These are phyloP conservation scores for Callinectes sapidus DNA, from an alignment of 2,888 invertebrate genomes.

Conservation along the genomic window DNA sequence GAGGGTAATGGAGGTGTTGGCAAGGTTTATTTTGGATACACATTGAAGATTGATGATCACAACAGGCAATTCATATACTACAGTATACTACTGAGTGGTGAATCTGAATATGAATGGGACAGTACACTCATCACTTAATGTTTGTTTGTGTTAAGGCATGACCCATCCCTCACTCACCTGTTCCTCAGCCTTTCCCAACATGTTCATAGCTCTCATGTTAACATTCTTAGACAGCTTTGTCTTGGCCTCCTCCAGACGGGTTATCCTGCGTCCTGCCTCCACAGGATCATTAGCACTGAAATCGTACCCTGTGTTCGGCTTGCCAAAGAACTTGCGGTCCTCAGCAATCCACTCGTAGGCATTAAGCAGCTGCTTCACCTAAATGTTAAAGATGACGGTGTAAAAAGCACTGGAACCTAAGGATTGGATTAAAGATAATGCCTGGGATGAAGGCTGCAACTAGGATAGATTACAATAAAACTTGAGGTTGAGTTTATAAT, in stretches of 20 bases:
- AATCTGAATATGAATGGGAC: no score
- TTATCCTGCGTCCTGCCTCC: constrained; percentile 79
- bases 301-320: constrained; percentile 75
- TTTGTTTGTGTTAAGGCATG: no score
- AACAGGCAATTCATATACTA: no score
- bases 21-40: no score
- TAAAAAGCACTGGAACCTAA: neutral
- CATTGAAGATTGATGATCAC: no score
- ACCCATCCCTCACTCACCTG: constrained; percentile 78
- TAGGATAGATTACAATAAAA: no score
- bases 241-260: constrained; percentile 80
- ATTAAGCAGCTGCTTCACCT: constrained; percentile 74
- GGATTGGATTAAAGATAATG: neutral
- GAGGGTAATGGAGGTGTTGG: no score
- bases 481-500: no score
- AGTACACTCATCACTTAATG: no score
- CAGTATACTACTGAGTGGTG: no score
- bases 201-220: constrained; percentile 89
- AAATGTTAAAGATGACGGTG: constrained; percentile 23
- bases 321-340: constrained; percentile 84
- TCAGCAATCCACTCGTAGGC: constrained; percentile 86
- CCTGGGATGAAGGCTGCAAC: neutral
- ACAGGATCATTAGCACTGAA: constrained; percentile 77
- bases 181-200: constrained; percentile 90
- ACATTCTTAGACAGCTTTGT: constrained; percentile 84